A percentile compares a stretch with the other conserved stretches of the same genome.
These are phyloP conservation scores for Ageneiosus marmoratus DNA, from an alignment of 2,113 vertebrate genomes.

Conservation along the genomic window DNA sequence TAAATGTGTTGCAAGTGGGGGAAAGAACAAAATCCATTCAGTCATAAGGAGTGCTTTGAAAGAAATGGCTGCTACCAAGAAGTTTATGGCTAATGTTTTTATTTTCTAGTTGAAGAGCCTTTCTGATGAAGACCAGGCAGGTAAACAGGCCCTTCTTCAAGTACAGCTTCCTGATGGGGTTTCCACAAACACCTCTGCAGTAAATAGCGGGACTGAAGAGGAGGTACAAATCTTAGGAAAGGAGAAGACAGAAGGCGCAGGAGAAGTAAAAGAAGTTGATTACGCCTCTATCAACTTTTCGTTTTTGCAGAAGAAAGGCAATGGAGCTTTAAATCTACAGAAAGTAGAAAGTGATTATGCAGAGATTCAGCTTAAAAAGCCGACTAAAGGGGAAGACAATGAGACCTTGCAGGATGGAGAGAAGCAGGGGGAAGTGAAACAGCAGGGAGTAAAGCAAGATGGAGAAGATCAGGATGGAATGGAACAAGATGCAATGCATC, in stretches of 20 bases:
- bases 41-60: neutral
- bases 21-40: neutral
- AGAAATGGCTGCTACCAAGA: neutral
- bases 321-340: neutral
- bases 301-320: conserved; percentile 25
- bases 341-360: conserved; percentile 63
- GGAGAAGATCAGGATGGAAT: neutral
- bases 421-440: conserved; percentile 3
- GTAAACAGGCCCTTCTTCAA: conserved; percentile 22
- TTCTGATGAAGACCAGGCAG: conserved; percentile 25
- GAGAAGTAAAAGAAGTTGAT: conserved; percentile 46
- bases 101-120: neutral
- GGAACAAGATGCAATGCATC: neutral
- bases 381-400: neutral
- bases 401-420: neutral
- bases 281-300: conserved; percentile 64
- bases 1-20: neutral
- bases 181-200: neutral
- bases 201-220: neutral
- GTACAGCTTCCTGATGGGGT: neutral
- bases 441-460: neutral
- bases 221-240: neutral
- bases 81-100: neutral
- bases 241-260: neutral
- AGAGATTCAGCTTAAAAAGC: conserved; percentile 59